Base-by-base conservation (phyloP, 2,113 vertebrate species). In the Rissa tridactyla region DNA sequence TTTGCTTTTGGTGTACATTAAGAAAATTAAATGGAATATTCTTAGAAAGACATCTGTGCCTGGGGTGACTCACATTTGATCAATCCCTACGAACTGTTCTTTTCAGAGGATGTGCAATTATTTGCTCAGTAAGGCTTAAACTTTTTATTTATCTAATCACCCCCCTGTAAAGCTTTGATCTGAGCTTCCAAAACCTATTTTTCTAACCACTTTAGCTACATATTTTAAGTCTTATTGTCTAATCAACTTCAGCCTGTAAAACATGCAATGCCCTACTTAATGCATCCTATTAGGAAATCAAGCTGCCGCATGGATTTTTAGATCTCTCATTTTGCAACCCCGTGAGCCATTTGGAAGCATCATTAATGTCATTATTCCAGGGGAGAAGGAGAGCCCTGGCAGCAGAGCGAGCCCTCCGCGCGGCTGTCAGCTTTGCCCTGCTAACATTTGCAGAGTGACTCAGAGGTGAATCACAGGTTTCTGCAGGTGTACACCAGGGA, bases 101-200 rank as follows among this genome's bases (percentile, higher is more conserved):
- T 98, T 98, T 98, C 97, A 98, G 98, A 97, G 96, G 97, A 98
- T 98, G 97, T 98, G 97, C 98, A 98, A 98, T 98, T 98, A 98
- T 98, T 98, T 98, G 97, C 98, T 98, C 98, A 98, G 98, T 97
- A 98, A 98, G 97, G 97, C 97, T 97, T 97, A 98, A 98, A 97
- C 96, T 97, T 98, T 98, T 97, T 98, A 98, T 98, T 98, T 98
- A 98, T 98, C 97, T 98, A 98, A 98, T 98, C 97, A 97, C 97
- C 97, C 97, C 96, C 97, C 98, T 98, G 95, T 97, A 97, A 98
- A 76, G 97, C 97, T 98, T 98, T 98, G 98, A 98, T 98, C 98
- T 96, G 88, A 97, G 96, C 94, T 98, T 97, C 96, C 96, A 97
- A 97, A 94, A 75, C 87, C 90, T 96, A 97, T 97, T 98, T 96